These are phyloP conservation scores for Archilochus colubris DNA, from an alignment of 2,113 vertebrate species.

Conservation along the genomic window DNA sequence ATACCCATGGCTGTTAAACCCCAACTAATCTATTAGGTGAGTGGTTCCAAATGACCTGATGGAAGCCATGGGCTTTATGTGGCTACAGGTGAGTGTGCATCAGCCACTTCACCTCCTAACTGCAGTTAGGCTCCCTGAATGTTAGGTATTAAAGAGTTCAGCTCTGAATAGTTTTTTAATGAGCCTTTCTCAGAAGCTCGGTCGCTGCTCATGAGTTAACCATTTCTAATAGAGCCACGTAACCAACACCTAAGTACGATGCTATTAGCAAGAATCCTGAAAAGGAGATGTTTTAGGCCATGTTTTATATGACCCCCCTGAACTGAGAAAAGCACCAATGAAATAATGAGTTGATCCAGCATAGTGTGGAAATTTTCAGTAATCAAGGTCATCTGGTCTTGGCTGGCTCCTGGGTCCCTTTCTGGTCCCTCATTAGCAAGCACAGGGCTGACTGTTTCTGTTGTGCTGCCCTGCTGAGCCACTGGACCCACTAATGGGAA, in stretches of 20 bases:
- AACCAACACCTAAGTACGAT: neutral
- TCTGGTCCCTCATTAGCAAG: neutral
- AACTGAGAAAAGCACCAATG: neutral
- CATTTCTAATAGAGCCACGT: neutral
- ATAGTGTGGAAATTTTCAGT: neutral
- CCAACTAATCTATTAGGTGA: neutral
- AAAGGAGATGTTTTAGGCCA: neutral
- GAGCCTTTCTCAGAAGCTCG: neutral
- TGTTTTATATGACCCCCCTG: neutral
- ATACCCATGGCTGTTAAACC: neutral
- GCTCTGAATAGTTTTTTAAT: neutral
- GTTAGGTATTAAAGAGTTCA: neutral
- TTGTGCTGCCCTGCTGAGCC: neutral
- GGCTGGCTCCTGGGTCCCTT: neutral
- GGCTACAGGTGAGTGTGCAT: neutral
- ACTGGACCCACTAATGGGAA: slow-evolving; percentile 5
- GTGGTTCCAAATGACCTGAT: neutral
- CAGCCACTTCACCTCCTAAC: neutral
- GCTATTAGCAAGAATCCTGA: neutral
- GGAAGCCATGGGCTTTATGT: neutral
- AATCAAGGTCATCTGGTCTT: neutral
- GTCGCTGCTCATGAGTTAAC: neutral
- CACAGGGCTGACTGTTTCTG: neutral
- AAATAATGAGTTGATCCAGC: neutral
- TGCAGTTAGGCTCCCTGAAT: neutral